Conservation (phyloP, 92 coral and sea anemone genomes). For the Heliopora coerulea region DNA sequence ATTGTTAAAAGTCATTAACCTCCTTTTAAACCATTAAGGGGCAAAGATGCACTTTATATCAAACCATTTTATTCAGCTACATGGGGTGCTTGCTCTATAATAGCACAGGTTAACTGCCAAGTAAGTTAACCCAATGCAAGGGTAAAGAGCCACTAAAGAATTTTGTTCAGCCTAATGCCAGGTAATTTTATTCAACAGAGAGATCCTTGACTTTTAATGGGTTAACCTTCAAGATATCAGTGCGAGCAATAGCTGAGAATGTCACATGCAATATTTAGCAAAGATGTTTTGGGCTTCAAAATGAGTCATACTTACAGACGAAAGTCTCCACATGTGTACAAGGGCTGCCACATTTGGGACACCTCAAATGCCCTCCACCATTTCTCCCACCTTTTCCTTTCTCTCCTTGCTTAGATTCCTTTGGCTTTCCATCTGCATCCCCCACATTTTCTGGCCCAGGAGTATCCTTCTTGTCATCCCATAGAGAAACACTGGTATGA, state of each 20-base stretch:
- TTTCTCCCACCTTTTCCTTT: constrained; percentile 72
- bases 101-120: no score
- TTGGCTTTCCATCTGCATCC: neutral
- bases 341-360: constrained; percentile 98
- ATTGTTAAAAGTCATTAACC: no score
- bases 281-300: neutral
- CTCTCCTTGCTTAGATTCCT: constrained; percentile 4
- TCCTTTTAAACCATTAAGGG: no score
- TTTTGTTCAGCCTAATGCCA: no score
- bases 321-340: constrained; percentile 82
- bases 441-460: constrained; percentile 24
- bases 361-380: constrained; percentile 76
- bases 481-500: neutral
- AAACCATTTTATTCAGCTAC: no score
- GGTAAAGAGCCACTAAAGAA: no score
- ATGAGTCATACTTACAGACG: constrained; percentile 1
- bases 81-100: no score
- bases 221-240: neutral
- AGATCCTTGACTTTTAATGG: neutral
- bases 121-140: no score
- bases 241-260: no score
- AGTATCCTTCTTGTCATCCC: constrained; percentile 32
- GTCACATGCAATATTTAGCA: no score
- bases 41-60: no score
- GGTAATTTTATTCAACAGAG: neutral